These are phyloP conservation scores for Morinoia aosen DNA, from an alignment of 2,888 invertebrate species.

Conservation along the genomic window DNA sequence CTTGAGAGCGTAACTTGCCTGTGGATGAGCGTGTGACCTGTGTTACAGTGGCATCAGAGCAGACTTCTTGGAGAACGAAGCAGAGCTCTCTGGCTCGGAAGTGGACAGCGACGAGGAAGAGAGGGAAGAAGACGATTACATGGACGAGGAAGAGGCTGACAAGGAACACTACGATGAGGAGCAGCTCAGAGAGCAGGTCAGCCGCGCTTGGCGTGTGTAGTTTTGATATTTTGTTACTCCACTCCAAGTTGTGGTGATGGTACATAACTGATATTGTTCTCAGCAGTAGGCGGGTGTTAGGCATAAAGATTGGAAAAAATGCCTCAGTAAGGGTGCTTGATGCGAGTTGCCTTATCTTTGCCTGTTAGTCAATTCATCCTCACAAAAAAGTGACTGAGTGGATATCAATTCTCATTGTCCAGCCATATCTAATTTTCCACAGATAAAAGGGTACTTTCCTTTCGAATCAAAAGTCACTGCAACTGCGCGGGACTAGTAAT, in stretches of 20 bases:
- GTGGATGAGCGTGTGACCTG: not conserved
- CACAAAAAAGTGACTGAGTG: too few relatives aligned
- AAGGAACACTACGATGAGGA: constrained; percentile 85
- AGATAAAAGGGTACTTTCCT: too few relatives aligned
- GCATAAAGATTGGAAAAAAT: not conserved
- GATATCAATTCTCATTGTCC: too few relatives aligned
- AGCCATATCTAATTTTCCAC: too few relatives aligned
- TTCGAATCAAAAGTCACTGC: too few relatives aligned
- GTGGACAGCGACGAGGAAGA: constrained; percentile 92
- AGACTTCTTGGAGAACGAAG: constrained; percentile 90
- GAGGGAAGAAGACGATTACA: constrained; percentile 83
- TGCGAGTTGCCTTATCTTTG: not conserved
- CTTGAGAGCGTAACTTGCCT: not conserved
- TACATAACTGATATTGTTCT: not conserved
- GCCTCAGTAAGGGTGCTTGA: not conserved
- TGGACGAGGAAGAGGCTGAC: constrained; percentile 89
- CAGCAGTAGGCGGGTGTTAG: not conserved
- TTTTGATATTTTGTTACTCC: constrained; percentile 70
- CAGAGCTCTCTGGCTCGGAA: constrained; percentile 91
- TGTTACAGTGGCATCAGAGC: constrained; percentile 68
- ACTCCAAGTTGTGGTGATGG: not conserved
- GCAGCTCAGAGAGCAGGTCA: constrained; percentile 81
- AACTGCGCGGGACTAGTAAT: too few relatives aligned
- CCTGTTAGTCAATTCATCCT: too few relatives aligned
- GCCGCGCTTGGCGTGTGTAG: constrained; percentile 73